Evolutionary conservation across 1,140 invertebrate genomes (phyloP).

Genomic region (Drosophila busckii): DNA sequence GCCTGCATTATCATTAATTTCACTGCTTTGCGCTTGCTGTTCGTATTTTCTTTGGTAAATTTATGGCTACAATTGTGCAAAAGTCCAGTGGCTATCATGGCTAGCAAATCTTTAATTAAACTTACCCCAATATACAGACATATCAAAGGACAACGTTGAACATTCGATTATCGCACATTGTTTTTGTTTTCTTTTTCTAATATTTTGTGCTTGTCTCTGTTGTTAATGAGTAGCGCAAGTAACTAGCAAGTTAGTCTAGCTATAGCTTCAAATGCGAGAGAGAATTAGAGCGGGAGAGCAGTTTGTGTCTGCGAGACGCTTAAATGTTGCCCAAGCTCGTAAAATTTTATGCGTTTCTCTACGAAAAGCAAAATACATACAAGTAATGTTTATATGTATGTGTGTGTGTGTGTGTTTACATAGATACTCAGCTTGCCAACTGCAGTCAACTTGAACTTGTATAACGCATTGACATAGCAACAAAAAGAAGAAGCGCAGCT

Average conservation of each 20-base stretch:
- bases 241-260: conserved; percentile 31
- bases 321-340: conserved; percentile 64
- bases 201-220: conserved; percentile 24
- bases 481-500: too few relatives aligned
- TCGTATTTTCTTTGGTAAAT: conserved; percentile 36
- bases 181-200: conserved; percentile 1
- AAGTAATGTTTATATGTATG: conserved; percentile 11
- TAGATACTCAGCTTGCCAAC: conserved; percentile 47
- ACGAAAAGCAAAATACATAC: conserved; percentile 46
- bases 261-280: not conserved
- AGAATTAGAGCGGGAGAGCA: conserved; percentile 15
- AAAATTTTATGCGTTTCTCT: conserved; percentile 77
- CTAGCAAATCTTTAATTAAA: conserved; percentile 62
- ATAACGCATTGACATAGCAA: conserved; percentile 39
- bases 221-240: conserved; percentile 68
- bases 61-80: conserved; percentile 43
- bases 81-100: conserved; percentile 35
- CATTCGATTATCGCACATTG: conserved; percentile 67
- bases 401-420: conserved; percentile 12
- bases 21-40: not conserved
- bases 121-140: conserved; percentile 17
- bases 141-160: conserved; percentile 71
- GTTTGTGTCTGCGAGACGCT: conserved; percentile 46
- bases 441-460: conserved; percentile 75
- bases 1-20: conserved; percentile 16